Evolutionary conservation across 92 coral and sea anemone genomes (phyloP).

Genomic region (Porites rus): DNA sequence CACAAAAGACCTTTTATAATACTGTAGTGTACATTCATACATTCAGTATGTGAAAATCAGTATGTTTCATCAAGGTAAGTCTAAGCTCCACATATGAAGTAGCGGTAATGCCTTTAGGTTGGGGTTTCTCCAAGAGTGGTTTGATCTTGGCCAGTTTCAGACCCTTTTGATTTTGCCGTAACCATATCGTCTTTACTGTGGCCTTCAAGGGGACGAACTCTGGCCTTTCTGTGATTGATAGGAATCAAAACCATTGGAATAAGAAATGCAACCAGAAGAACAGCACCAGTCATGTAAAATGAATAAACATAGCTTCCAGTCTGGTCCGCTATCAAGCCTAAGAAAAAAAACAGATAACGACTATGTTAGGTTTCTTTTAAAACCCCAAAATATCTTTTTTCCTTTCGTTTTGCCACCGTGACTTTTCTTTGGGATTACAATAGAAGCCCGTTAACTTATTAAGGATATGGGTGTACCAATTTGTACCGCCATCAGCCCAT

Average conservation of each 20-base stretch:
- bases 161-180: background rate
- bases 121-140: too few species aligned
- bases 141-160: too few species aligned
- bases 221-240: background rate
- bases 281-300: slow-evolving; percentile 21
- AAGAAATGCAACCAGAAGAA: background rate
- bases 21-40: too few species aligned
- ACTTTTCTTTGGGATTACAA: background rate
- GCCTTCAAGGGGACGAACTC: background rate
- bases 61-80: too few species aligned
- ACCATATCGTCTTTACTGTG: background rate
- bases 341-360: background rate
- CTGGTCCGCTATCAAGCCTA: slow-evolving; percentile 23
- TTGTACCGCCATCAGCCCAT: too few species aligned
- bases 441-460: background rate
- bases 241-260: slow-evolving; percentile 6
- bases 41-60: too few species aligned
- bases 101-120: too few species aligned
- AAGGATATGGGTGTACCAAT: too few species aligned
- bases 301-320: slow-evolving; percentile 3
- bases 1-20: too few species aligned
- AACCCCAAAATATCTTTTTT: background rate
- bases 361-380: background rate
- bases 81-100: too few species aligned
- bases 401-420: too few species aligned